Evolutionary conservation across 2,888 invertebrate species (phyloP), one percentile per base, ranked within the genome.

Genomic region (Rhimphoctona megacephalus): DNA sequence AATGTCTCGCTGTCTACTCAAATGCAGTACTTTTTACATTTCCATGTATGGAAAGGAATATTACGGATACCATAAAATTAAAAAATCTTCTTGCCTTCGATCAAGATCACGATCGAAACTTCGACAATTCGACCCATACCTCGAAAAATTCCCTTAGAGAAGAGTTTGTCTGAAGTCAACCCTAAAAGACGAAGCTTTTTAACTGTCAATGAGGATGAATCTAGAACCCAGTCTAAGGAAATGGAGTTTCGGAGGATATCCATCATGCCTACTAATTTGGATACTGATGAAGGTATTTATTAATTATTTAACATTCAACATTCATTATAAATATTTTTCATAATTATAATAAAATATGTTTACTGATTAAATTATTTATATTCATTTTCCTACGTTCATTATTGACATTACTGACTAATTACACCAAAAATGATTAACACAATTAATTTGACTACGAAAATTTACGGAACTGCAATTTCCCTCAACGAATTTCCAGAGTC

Each of bases 191-290:
- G 67, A 54, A 83, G 66, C 49, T 69, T 81, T 33, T 19, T 43
- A 14, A 73, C 80, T 25, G 7, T 81, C 43, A 69, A 54, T 54
- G 49, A 61, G 46, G 39, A 57, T 30, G 80, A 67, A 80, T 33
- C 46, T 6, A 57, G 19, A n/a, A 36, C 8, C 1, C 43, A 33
- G 36, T 19, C 52, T 11, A 82, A 33, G 33, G 46, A 57, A 54
- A 46, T 43, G 11, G 78, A 70, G 52, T 11, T 39, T 30, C 83
- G 52, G 11, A 83, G 54, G n/a, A 78, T 83, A 72, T 83, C 83
- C 49, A 78, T 83, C 25, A 72, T 83, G 79, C 78, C 83, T n/a
- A 43, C 66, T 46, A 30, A 82, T 33, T 30, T 1, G 11, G 69
- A 82, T 33, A 69, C 74, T 8, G 76, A 82, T 19, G 57, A 74